Conservation (phyloP, 2,113 vertebrate genomes). For the Crotalus viridis region DNA sequence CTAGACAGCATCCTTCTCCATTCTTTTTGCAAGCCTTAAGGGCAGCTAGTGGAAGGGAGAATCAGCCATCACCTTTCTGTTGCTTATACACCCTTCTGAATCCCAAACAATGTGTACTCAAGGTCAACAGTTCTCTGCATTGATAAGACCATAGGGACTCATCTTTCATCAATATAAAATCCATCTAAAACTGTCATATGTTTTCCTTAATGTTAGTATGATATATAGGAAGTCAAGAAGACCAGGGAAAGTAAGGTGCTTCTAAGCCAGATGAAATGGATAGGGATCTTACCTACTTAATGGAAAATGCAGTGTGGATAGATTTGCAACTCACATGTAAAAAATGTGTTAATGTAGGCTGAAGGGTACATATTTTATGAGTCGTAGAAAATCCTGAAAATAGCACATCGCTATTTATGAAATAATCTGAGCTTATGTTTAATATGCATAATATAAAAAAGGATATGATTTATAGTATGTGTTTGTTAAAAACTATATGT, state of each 20-base stretch:
- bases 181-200: neutral
- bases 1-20: neutral
- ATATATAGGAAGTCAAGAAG: neutral
- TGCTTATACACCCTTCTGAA: neutral
- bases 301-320: neutral
- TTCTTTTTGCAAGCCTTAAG: neutral
- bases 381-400: accelerated
- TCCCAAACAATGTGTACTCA: neutral
- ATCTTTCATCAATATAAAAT: neutral
- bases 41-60: neutral
- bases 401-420: neutral
- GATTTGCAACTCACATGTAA: neutral
- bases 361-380: neutral
- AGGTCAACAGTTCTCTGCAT: neutral
- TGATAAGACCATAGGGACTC: neutral
- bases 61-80: neutral
- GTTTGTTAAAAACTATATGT: accelerated
- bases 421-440: neutral
- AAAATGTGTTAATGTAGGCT: neutral
- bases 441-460: neutral
- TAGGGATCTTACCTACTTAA: neutral
- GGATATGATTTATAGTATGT: neutral
- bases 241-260: neutral
- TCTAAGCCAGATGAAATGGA: neutral
- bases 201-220: neutral